phyloP scores from a whole-genome alignment of 2,113 vertebrate genomes.

The Brachypteracias leptosomus region DNA sequence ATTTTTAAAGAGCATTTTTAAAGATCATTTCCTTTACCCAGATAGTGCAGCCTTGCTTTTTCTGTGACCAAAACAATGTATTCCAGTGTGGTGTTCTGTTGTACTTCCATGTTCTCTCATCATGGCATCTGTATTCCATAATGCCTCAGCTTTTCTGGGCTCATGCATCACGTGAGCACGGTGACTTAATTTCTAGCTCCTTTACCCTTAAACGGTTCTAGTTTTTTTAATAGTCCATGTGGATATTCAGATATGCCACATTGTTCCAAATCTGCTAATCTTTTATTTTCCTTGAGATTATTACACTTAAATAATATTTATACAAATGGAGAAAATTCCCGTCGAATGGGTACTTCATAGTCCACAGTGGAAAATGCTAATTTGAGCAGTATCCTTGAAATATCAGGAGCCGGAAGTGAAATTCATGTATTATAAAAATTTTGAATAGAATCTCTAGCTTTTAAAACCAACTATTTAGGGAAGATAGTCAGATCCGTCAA shows the following conservation, averaged over 20 bases:
- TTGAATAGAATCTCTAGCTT: fast-evolving
- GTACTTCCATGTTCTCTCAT: fast-evolving
- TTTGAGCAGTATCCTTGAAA: neutral
- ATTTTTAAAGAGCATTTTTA: neutral
- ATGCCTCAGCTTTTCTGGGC: neutral
- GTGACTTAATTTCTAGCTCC: neutral
- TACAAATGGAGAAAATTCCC: neutral
- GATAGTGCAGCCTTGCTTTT: neutral
- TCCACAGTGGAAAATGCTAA: neutral
- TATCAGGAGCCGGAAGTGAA: neutral
- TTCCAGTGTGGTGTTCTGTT: neutral
- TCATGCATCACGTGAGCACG: fast-evolving
- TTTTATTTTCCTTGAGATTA: neutral
- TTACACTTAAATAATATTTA: neutral
- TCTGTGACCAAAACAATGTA: neutral
- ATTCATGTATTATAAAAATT: neutral
- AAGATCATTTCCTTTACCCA: neutral
- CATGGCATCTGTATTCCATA: neutral
- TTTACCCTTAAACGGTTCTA: neutral
- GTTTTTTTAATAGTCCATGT: neutral
- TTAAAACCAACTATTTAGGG: fast-evolving
- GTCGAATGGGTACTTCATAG: neutral
- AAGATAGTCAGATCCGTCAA: fast-evolving
- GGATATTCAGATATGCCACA: fast-evolving
- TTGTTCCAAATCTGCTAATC: neutral